Evolutionary conservation across 2,113 vertebrate genomes (phyloP).

Genomic region (Chauna torquata): DNA sequence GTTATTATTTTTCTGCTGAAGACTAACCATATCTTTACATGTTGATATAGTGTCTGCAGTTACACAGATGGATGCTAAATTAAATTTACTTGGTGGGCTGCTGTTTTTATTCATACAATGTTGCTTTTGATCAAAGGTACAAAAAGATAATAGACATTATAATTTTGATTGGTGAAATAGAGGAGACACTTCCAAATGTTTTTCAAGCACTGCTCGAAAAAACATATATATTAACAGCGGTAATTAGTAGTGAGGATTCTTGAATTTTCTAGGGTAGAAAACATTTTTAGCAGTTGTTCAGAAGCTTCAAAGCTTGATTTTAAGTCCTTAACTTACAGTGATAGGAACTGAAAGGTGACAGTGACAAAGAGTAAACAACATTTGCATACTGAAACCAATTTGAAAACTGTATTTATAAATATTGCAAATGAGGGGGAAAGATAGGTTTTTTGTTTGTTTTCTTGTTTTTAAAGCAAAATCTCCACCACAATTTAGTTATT

Average conservation of each 20-base stretch:
- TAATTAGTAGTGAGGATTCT: slow-evolving; percentile 34
- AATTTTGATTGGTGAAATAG: slow-evolving; percentile 26
- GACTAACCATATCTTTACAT: background rate
- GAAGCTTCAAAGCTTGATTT: slow-evolving; percentile 57
- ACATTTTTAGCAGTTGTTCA: slow-evolving; percentile 21
- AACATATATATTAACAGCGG: slow-evolving; percentile 18
- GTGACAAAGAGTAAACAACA: slow-evolving; percentile 58
- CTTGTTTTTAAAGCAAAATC: background rate
- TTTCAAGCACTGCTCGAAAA: background rate
- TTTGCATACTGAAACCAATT: slow-evolving; percentile 62
- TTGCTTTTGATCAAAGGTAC: slow-evolving; percentile 49
- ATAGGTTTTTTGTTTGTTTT: background rate
- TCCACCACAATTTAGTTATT: background rate
- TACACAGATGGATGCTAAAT: slow-evolving; percentile 7
- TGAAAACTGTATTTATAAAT: slow-evolving; percentile 57
- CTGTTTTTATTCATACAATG: slow-evolving; percentile 22
- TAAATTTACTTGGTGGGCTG: background rate
- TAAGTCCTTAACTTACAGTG: slow-evolving; percentile 15
- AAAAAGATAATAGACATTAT: background rate
- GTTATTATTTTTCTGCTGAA: background rate
- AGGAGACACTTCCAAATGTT: slow-evolving; percentile 7
- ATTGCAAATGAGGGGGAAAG: slow-evolving; percentile 34
- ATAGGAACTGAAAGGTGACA: slow-evolving; percentile 46
- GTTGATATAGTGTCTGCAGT: background rate
- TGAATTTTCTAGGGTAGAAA: slow-evolving; percentile 52